Evolutionary conservation across 1,140 invertebrate genomes (phyloP), one percentile per base, ranked within the genome.

Genomic region (Drosophila ogumai): DNA sequence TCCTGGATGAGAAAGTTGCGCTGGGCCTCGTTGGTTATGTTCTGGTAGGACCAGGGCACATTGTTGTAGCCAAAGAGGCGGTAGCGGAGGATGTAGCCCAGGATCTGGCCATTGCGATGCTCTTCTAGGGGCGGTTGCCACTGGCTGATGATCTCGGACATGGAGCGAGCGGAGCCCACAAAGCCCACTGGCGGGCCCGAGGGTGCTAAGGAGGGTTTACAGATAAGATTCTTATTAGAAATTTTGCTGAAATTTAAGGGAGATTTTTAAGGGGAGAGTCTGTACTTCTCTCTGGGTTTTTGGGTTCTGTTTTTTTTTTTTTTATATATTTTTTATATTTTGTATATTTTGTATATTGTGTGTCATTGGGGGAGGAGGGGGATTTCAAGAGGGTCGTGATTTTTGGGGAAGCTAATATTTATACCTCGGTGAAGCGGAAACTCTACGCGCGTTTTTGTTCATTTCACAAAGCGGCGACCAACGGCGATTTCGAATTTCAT

Each of bases 51-150:
- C 97, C 97, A 98, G 0, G 97, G 97, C 69, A 96, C 96, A 79
- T 97, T 96, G 66, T 96, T 96, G 92, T 99, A 99, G 0, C 98
- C 98, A 68, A 96, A 96, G 1, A 99, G 94, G 50, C 97, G 95
- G 92, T 99, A 99, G 65, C 98, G 94, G 41, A 99, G 95, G 3
- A 97, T 95, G 88, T 99, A 99, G 19, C 99, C 99, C 1, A 98
- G 93, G 68, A 99, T 97, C 80, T 98, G 96, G 0, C 99, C 99
- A 93, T 99, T 99, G 75, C 98, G 95, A 81, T 98, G 96, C 91
- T 98, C 97, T 79, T 98, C 97, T 6, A 96, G 92, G 0, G 98
- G 99, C 19, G 97, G 96, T 82, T 99, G 98, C 99, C 99, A 99
- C 91, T 99, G 98, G 0, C 98, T 97, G 81, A 99, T 98, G 67